Evolutionary conservation across 2,797 vertebrate genomes (phyloP), one percentile per base, ranked within the genome.

Genomic region (Capromys pilorides): DNA sequence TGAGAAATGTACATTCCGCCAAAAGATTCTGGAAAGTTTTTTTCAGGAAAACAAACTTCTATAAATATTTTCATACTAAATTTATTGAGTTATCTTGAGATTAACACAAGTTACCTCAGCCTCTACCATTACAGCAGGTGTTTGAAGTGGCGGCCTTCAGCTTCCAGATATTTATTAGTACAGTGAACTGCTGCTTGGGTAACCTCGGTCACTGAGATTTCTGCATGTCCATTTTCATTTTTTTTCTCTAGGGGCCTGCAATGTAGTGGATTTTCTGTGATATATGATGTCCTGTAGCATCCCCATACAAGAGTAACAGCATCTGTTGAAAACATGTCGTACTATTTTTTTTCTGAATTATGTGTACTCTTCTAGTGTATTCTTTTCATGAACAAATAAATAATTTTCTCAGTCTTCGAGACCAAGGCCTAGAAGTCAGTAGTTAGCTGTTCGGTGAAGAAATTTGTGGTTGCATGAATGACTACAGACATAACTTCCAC

Each of bases 381-480:
- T 28, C 26, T 77, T 14, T 49, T 59, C 21, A 73, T n/a, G 41
- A 93, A 71, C 45, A 92, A 86, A 81, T 39, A 93, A 89, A 62
- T 84, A 16, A 90, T 86, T 86, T 45, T 28, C 6, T 90, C 57
- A 81, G 22, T 81, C 49, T 36, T 62, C 22, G 87, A 33, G 51
- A 71, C 62, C n/a, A 5, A 86, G 33, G 85, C 19, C 28, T 36
- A 77, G 26, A 93, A 83, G 11, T 77, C 64, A 9, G 39, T 87
- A 90, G 57, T 22, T 78, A 78, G 57, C 5, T 79, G 49, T 28
- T 33, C 77, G 61, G 21, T 71, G 13, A 83, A 28, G 4, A 11
- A 83, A 73, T 95, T 69, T 71, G 66, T 92, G 59, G 1, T 49
- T 88, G 57, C 49, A 79, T 36, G 69, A 92, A 89, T 86, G 54